A percentile compares a stretch with the other conserved stretches of the same genome.
phyloP scores from a whole-genome alignment of 2,113 vertebrate genomes.

The Heterotilapia buettikoferi region DNA sequence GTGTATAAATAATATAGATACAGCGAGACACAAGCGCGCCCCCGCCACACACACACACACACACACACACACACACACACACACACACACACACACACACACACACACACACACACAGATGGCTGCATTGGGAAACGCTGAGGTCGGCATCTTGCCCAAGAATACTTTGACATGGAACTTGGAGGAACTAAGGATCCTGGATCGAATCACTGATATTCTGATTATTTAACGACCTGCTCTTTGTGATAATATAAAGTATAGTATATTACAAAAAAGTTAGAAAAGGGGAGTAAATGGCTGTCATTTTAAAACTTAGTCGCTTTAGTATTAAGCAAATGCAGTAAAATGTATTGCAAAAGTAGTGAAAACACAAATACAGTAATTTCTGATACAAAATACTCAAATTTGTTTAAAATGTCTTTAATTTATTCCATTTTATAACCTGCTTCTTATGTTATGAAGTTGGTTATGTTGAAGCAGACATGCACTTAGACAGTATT shows the following conservation, averaged over 20 bases:
- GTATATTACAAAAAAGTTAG: neutral
- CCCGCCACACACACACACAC: too few species aligned
- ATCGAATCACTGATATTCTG: neutral
- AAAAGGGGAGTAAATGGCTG: neutral
- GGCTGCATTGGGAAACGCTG: fast-evolving
- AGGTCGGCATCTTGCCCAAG: fast-evolving
- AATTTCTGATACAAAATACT: neutral
- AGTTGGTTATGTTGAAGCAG: neutral
- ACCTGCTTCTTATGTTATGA: neutral
- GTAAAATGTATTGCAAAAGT: neutral
- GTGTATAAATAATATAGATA: too few species aligned
- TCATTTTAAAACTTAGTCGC: fast-evolving
- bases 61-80: too few species aligned
- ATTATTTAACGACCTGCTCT: neutral
- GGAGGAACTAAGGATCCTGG: neutral
- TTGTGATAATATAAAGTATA: neutral
- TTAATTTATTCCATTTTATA: neutral
- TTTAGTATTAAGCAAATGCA: neutral
- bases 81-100: too few species aligned
- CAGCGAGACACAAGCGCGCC: too few species aligned
- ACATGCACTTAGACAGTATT: neutral
- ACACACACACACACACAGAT: neutral
- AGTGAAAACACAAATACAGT: neutral
- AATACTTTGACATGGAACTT: fast-evolving
- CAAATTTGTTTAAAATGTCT: neutral